Evolutionary conservation across 2,888 invertebrate species (phyloP).

Genomic region (Brenthis hecate): DNA sequence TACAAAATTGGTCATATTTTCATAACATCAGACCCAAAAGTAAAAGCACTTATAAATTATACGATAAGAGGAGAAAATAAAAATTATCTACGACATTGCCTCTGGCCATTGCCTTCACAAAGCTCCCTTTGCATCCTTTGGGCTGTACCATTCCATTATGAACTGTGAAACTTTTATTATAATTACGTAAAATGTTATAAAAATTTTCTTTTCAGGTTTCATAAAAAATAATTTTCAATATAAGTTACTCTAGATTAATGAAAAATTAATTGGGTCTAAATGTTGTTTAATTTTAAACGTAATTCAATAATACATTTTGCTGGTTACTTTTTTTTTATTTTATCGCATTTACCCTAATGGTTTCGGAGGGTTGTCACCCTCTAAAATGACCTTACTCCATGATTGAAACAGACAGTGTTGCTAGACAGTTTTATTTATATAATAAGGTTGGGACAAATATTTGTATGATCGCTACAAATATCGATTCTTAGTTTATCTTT

Average conservation of each 20-base stretch:
- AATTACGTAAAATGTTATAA: constrained; percentile 12
- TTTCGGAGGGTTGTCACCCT: too few relatives aligned
- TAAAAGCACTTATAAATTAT: constrained; percentile 35
- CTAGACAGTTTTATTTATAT: neutral
- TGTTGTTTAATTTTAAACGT: neutral
- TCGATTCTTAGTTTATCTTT: too few relatives aligned
- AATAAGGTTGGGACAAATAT: neutral
- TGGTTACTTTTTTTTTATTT: too few relatives aligned
- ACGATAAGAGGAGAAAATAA: constrained; percentile 32
- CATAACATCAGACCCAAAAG: constrained; percentile 27
- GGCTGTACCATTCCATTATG: constrained; percentile 20
- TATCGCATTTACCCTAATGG: too few relatives aligned
- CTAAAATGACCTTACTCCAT: too few relatives aligned
- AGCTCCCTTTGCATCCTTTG: constrained; percentile 11
- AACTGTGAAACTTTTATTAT: constrained; percentile 16
- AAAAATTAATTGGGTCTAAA: neutral
- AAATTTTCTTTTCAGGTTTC: neutral
- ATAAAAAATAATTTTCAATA: neutral
- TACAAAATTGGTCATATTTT: constrained; percentile 16
- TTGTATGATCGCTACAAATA: too few relatives aligned
- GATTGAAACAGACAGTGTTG: too few relatives aligned
- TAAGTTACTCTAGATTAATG: neutral
- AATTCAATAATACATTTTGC: too few relatives aligned
- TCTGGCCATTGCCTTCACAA: constrained; percentile 28
- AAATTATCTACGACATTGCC: constrained; percentile 32